These are phyloP conservation scores for Amphipoea lucens DNA, from an alignment of 2,888 invertebrate species.

Conservation along the genomic window DNA sequence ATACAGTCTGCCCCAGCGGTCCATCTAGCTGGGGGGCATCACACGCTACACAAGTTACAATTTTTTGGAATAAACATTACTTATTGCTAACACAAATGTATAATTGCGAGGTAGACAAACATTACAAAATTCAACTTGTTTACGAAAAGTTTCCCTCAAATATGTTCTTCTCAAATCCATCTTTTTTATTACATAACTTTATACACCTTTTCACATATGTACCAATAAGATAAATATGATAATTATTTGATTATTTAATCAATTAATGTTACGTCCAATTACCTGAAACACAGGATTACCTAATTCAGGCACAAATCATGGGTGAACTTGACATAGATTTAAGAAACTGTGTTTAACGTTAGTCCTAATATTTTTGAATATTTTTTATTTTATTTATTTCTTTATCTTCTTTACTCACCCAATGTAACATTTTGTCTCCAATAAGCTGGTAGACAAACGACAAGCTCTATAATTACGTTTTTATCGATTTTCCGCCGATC, in stretches of 20 bases:
- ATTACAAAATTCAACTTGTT: not conserved
- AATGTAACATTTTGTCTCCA: not conserved
- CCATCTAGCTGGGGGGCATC: not conserved
- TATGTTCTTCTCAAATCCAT: not conserved
- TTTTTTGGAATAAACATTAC: not conserved
- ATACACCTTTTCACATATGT: too few species aligned
- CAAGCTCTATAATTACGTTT: conserved; percentile 28
- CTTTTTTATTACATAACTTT: too few species aligned
- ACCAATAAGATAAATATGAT: too few species aligned
- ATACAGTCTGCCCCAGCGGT: not conserved
- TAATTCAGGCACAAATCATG: too few species aligned
- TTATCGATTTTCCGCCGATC: conserved; percentile 38
- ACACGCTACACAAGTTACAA: not conserved
- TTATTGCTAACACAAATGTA: not conserved
- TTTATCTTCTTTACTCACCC: not conserved
- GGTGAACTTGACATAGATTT: too few species aligned
- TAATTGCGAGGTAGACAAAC: not conserved
- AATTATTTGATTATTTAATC: too few species aligned
- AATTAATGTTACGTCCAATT: too few species aligned
- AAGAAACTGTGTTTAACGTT: too few species aligned
- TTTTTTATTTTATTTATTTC: too few species aligned
- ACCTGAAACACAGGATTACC: too few species aligned
- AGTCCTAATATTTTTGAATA: too few species aligned
- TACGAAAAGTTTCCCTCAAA: too few species aligned
- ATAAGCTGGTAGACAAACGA: not conserved